Conservation (phyloP, 2,797 vertebrate genomes). For the Selene dorsalis region DNA sequence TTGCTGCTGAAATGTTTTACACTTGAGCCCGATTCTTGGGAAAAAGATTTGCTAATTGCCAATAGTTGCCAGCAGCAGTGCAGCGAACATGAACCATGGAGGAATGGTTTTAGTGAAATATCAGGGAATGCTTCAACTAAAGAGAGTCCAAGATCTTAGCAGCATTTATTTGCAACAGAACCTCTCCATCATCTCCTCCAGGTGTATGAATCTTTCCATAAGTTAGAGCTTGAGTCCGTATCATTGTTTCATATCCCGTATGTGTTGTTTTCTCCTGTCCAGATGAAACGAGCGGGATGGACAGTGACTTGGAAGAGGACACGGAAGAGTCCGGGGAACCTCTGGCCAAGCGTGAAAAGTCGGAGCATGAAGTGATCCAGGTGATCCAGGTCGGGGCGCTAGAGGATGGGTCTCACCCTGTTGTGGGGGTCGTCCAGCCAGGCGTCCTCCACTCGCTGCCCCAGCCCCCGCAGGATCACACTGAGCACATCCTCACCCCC, state of each 20-base stretch:
- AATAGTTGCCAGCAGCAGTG: background rate
- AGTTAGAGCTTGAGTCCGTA: background rate
- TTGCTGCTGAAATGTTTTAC: too few relatives aligned
- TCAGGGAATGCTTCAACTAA: background rate
- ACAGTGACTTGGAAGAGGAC: conserved; percentile 86
- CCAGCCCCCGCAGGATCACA: conserved; percentile 80
- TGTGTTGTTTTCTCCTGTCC: background rate
- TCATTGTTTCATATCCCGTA: background rate
- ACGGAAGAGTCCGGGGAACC: conserved; percentile 86
- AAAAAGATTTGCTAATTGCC: too few relatives aligned
- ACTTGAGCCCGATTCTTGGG: too few relatives aligned
- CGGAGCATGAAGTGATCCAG: conserved; percentile 89
- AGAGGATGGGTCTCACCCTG: conserved; percentile 84
- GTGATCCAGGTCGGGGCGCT: conserved; percentile 90
- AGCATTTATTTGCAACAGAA: background rate
- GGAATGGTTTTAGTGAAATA: background rate
- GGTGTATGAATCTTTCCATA: background rate
- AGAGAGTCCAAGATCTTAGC: background rate
- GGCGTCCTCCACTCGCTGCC: conserved; percentile 92
- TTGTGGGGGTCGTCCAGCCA: conserved; percentile 89
- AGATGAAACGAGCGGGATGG: conserved; percentile 91
- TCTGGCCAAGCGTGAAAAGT: conserved; percentile 92
- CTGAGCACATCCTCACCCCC: conserved; percentile 90
- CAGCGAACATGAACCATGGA: background rate
- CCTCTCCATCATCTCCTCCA: background rate